phyloP scores from a whole-genome alignment of 1,140 invertebrate species.

The Hirudo medicinalis region DNA sequence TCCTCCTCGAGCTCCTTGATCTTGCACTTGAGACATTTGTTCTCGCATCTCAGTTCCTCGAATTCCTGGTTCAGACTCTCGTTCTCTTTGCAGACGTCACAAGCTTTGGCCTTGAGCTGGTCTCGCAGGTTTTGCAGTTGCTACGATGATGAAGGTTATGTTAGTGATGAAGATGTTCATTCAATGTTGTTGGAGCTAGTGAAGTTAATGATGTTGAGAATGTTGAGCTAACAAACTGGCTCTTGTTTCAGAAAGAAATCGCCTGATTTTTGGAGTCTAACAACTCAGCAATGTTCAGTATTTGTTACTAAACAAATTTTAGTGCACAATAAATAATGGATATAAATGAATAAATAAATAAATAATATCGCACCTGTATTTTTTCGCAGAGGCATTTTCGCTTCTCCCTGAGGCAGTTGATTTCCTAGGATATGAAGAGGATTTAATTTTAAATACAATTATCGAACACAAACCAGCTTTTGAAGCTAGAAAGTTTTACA shows the following conservation, averaged over 20 bases:
- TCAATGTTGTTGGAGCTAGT: background rate
- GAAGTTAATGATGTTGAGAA: constrained; percentile 1
- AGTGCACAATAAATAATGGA: too few relatives aligned
- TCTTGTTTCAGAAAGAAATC: background rate
- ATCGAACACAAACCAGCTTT: background rate
- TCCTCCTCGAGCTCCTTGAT: constrained; percentile 8
- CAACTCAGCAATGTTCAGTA: too few relatives aligned
- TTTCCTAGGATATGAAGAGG: background rate
- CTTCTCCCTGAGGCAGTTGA: constrained; percentile 5
- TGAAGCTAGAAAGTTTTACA: background rate
- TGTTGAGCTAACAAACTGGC: background rate
- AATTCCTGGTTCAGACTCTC: constrained; percentile 6
- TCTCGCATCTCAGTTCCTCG: constrained; percentile 11
- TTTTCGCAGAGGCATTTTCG: constrained; percentile 11
- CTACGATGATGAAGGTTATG: constrained; percentile 2
- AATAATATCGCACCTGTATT: background rate
- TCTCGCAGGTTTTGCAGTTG: constrained; percentile 13
- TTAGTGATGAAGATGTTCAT: background rate
- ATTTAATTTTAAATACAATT: background rate
- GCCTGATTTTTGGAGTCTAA: background rate
- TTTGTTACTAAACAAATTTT: constrained; percentile 9
- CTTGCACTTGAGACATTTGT: constrained; percentile 13
- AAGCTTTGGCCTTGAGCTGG: constrained; percentile 4
- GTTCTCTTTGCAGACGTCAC: constrained; percentile 8
- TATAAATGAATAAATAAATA: too few relatives aligned